These are phyloP conservation scores for Etia nguti DNA, from an alignment of 2,113 vertebrate species.

Conservation along the genomic window DNA sequence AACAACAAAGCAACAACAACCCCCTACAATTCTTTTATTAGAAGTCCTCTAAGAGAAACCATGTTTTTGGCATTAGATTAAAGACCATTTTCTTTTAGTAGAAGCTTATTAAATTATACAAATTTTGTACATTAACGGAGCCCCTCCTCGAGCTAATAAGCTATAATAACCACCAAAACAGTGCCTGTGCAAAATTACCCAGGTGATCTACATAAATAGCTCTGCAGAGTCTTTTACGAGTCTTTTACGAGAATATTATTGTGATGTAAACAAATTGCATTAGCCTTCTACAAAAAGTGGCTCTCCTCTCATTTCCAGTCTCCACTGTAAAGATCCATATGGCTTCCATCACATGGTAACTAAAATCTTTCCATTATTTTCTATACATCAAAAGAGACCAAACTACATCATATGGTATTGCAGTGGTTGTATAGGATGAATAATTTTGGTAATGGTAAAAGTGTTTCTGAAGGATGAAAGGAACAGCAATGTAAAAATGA, in stretches of 20 bases:
- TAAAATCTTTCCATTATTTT: neutral
- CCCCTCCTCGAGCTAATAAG: neutral
- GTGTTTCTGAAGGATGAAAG: neutral
- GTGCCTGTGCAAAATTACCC: neutral
- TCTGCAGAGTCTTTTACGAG: neutral
- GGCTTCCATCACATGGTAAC: neutral
- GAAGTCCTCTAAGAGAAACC: neutral
- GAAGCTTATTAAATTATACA: neutral
- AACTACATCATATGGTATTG: neutral
- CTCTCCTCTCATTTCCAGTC: neutral
- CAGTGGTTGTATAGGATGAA: neutral
- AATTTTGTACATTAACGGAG: neutral
- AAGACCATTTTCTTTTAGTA: neutral
- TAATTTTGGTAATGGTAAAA: neutral
- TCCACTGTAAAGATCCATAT: neutral
- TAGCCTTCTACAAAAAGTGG: neutral
- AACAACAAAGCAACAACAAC: neutral
- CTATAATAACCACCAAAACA: neutral
- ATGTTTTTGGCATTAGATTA: neutral
- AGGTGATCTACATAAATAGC: neutral
- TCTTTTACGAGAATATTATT: neutral
- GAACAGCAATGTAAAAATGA: neutral
- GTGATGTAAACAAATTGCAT: neutral
- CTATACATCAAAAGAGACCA: neutral
- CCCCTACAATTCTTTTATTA: neutral